A percentile compares a stretch with the other conserved stretches of the same genome.
Conservation (phyloP, 64 coral and sea anemone species). For the Acropora yongei region DNA sequence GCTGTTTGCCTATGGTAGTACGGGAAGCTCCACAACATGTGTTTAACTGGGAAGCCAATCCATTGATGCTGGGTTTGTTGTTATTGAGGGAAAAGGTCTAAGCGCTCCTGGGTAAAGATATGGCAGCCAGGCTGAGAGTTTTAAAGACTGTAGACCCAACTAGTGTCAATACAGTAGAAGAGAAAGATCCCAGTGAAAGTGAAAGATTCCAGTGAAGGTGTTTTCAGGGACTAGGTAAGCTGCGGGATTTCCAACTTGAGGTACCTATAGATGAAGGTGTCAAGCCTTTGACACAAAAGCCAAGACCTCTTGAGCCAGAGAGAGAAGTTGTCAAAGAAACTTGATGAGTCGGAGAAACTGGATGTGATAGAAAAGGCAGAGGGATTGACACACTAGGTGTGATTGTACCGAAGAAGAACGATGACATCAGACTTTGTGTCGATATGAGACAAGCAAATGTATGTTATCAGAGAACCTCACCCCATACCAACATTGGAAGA, state of each 20-base stretch:
- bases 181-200: too few relatives aligned
- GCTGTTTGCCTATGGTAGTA: too few relatives aligned
- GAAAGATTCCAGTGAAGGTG: too few relatives aligned
- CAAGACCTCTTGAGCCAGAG: constrained; percentile 41
- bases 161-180: too few relatives aligned
- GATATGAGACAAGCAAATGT: constrained; percentile 51
- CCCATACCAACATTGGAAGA: constrained; percentile 58
- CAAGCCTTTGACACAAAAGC: constrained; percentile 3
- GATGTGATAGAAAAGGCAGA: constrained; percentile 53
- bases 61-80: too few relatives aligned
- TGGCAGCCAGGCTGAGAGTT: too few relatives aligned
- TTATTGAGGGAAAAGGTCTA: too few relatives aligned
- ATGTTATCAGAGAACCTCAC: constrained; percentile 30
- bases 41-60: too few relatives aligned
- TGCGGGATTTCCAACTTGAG: constrained; percentile 61
- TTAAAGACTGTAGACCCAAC: too few relatives aligned
- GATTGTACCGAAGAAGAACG: constrained; percentile 40
- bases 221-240: constrained; percentile 51
- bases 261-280: constrained; percentile 19
- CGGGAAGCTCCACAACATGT: too few relatives aligned
- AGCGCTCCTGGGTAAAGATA: too few relatives aligned
- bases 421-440: constrained; percentile 26
- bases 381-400: constrained; percentile 33
- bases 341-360: too few relatives aligned
- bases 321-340: not conserved